Evolutionary conservation across 2,797 vertebrate genomes (phyloP).

Genomic region (Chiloscyllium punctatum): DNA sequence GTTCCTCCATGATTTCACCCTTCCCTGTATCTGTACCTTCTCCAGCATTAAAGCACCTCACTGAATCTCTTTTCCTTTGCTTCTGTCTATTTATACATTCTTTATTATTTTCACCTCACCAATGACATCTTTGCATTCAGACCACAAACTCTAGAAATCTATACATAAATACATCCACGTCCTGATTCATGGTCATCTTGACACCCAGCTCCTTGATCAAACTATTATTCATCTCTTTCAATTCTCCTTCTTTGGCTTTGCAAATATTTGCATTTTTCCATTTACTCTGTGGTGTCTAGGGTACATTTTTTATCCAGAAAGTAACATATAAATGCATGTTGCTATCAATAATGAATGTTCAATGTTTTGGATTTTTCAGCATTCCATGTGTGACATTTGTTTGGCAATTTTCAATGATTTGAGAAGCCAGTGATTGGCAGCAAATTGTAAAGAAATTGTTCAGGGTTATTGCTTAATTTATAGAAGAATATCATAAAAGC

Average conservation of each 20-base stretch:
- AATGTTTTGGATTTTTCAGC: not conserved
- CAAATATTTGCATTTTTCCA: not conserved
- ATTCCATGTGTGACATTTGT: not conserved
- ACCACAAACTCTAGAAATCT: not conserved
- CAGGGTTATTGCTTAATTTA: not conserved
- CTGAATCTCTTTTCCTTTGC: not conserved
- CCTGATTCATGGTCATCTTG: not conserved
- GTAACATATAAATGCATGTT: not conserved
- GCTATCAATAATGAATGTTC: not conserved
- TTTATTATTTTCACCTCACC: too few relatives aligned
- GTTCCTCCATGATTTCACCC: not conserved
- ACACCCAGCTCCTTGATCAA: not conserved
- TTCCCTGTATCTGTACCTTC: not conserved
- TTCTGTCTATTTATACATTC: not conserved
- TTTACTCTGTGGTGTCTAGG: not conserved
- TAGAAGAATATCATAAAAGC: constrained; percentile 9
- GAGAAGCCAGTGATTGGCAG: not conserved
- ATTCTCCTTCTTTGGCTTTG: not conserved
- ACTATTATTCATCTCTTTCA: not conserved
- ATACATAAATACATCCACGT: not conserved
- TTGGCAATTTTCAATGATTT: not conserved
- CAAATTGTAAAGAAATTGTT: not conserved
- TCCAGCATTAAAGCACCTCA: not conserved
- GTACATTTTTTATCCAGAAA: not conserved
- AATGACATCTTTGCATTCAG: not conserved